Conservation (phyloP, 1,140 invertebrate species). For the Drosophila sp. region DNA sequence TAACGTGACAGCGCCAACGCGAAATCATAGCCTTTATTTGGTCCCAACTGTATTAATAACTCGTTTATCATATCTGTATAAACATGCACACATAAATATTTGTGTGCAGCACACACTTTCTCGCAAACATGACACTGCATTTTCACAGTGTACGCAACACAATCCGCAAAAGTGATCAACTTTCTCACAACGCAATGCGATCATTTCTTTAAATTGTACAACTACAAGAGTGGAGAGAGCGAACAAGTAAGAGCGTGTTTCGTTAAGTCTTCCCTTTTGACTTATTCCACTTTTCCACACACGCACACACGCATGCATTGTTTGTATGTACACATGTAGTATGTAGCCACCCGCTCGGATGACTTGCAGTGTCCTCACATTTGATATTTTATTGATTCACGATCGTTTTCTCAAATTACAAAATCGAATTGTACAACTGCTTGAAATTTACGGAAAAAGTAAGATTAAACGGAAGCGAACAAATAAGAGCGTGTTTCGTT, state of each 20-base stretch:
- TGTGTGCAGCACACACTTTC: background rate
- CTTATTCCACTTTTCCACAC: conserved; percentile 7
- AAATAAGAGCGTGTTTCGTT: conserved; percentile 1
- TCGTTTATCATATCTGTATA: conserved; percentile 17
- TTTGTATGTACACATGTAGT: background rate
- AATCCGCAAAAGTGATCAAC: conserved; percentile 2
- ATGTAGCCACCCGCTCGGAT: background rate
- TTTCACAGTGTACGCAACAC: too few species aligned
- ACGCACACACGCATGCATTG: background rate
- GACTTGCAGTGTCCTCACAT: background rate
- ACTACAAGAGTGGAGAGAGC: too few species aligned
- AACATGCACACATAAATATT: background rate
- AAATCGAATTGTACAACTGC: too few species aligned
- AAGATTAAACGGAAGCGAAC: too few species aligned
- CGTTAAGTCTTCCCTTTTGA: conserved; percentile 16
- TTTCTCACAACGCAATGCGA: conserved; percentile 1
- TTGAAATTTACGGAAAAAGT: too few species aligned
- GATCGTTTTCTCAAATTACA: too few species aligned
- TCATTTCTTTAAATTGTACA: conserved; percentile 1
- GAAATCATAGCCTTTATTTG: conserved; percentile 32
- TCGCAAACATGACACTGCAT: background rate
- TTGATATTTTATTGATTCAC: background rate
- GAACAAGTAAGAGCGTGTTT: background rate
- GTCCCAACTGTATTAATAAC: conserved; percentile 22
- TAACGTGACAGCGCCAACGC: conserved; percentile 15